phyloP scores from a whole-genome alignment of 2,113 vertebrate species.

The Azemiops feae region DNA sequence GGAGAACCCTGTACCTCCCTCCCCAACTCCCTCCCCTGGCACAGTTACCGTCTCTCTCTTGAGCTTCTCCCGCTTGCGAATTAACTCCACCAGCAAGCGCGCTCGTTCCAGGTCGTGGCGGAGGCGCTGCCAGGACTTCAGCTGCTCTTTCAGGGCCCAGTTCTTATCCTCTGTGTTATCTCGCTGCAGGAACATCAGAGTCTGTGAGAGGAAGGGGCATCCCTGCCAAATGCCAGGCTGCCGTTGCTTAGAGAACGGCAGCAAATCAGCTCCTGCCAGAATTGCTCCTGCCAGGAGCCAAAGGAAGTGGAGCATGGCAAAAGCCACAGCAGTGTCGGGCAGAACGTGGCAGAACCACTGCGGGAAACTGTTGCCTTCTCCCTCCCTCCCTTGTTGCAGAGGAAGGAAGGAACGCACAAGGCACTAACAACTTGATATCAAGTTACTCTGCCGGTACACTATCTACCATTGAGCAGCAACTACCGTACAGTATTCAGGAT shows the following conservation, averaged over 20 bases:
- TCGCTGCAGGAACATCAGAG: constrained; percentile 76
- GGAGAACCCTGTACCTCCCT: constrained; percentile 14
- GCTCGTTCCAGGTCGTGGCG: constrained; percentile 96
- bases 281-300: not conserved
- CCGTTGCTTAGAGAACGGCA: not conserved
- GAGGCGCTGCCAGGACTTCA: constrained; percentile 97
- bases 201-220: constrained; percentile 43
- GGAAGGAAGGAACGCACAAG: not conserved
- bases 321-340: not conserved
- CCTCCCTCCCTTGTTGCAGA: not conserved
- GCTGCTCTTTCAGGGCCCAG: constrained; percentile 91
- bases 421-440: not conserved
- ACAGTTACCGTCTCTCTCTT: constrained; percentile 93
- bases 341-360: not conserved
- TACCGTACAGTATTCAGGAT: not conserved
- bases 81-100: constrained; percentile 94
- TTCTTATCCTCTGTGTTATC: constrained; percentile 91
- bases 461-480: not conserved
- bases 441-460: not conserved
- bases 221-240: constrained; percentile 9
- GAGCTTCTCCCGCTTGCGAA: constrained; percentile 96
- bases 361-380: not conserved
- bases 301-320: not conserved
- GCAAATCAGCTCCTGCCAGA: not conserved
- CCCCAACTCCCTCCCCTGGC: not conserved